Evolutionary conservation across 2,888 invertebrate genomes (phyloP).

Genomic region (Cephalotes varians): DNA sequence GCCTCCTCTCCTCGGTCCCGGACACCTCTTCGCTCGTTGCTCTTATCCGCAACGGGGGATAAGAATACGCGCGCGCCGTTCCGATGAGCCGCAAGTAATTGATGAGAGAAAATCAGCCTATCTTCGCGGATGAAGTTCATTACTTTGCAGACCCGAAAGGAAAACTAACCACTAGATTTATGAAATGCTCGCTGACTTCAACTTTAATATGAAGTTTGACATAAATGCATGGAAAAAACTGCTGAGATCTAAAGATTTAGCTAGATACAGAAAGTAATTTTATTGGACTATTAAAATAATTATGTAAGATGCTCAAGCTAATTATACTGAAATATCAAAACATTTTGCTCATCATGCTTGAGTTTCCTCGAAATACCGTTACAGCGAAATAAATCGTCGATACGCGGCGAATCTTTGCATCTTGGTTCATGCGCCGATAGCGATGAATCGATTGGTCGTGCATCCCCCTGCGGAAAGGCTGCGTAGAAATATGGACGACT

Average conservation of each 20-base stretch:
- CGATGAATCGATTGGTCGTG: conserved; percentile 46
- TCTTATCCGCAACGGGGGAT: conserved; percentile 51
- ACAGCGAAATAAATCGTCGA: conserved; percentile 28
- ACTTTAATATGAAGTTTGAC: not conserved
- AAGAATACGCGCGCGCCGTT: conserved; percentile 42
- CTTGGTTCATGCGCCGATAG: conserved; percentile 30
- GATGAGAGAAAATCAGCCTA: conserved; percentile 52
- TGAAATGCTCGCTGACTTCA: conserved; percentile 17
- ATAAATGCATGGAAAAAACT: not conserved
- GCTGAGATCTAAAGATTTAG: not conserved
- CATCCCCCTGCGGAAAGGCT: conserved; percentile 32
- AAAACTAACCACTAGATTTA: conserved; percentile 8
- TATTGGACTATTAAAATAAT: no score
- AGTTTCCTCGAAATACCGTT: conserved; percentile 27
- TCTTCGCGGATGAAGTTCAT: conserved; percentile 36
- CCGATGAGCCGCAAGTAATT: conserved; percentile 46
- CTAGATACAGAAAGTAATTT: no score
- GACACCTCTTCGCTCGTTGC: conserved; percentile 31
- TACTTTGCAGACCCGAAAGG: conserved; percentile 17
- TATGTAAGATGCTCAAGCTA: no score
- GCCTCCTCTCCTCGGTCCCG: conserved; percentile 40
- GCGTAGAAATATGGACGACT: conserved; percentile 55
- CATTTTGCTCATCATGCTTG: no score
- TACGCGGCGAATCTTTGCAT: conserved; percentile 12
- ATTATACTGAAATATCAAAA: no score